phyloP scores from a whole-genome alignment of 30 jellyfish, hydroid and myxozoan genomes.

The Chironex yamaguchii region DNA sequence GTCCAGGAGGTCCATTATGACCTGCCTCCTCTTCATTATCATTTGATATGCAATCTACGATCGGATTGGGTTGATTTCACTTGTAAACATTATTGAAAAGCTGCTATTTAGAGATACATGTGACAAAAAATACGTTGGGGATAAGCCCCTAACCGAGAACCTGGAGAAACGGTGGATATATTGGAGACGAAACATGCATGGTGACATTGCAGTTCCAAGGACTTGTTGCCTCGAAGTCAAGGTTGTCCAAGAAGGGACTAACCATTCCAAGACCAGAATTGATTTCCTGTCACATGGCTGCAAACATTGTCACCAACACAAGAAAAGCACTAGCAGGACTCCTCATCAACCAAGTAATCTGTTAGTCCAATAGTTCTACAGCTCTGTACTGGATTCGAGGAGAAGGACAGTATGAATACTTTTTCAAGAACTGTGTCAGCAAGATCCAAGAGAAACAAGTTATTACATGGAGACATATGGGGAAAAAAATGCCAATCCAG shows the following conservation, averaged over 20 bases:
- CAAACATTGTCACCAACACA: too few relatives aligned
- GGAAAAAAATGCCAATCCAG: constrained; percentile 3
- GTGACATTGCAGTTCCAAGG: neutral
- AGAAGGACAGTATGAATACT: neutral
- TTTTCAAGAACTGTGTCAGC: constrained; percentile 7
- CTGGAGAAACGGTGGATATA: neutral
- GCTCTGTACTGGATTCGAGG: constrained; percentile 26
- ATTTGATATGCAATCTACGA: too few relatives aligned
- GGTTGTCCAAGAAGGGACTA: neutral
- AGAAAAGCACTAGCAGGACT: too few relatives aligned
- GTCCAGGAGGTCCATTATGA: too few relatives aligned
- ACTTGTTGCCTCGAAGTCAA: constrained; percentile 7
- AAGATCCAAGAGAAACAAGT: constrained; percentile 12
- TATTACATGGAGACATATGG: constrained; percentile 12
- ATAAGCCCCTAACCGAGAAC: neutral
- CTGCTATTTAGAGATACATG: constrained; percentile 17
- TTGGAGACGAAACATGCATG: neutral
- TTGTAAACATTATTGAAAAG: too few relatives aligned
- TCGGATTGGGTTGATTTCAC: too few relatives aligned
- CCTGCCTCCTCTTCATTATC: too few relatives aligned
- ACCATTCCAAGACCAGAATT: constrained; percentile 35
- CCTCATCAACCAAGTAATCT: too few relatives aligned
- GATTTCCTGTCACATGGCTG: too few relatives aligned
- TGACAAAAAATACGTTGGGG: constrained; percentile 10
- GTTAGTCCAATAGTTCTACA: constrained; percentile 31